phyloP scores from a whole-genome alignment of 37 sponge, comb jelly and placozoan species.

The Ianthella basta region DNA sequence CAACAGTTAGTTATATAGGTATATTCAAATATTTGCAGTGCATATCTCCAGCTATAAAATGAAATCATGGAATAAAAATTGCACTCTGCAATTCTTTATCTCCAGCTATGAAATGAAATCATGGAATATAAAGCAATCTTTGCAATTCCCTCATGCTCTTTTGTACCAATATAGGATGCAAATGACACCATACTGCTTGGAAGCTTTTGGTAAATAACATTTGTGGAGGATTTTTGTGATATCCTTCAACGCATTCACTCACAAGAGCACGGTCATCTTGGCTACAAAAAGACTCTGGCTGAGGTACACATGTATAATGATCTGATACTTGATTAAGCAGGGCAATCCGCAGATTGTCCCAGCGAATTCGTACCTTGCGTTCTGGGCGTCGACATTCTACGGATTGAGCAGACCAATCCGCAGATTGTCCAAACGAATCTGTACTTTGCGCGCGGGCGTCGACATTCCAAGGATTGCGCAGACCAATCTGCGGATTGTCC shows the following conservation, averaged over 20 bases:
- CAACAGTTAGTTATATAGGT: too few species aligned
- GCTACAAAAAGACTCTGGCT: constrained; percentile 9
- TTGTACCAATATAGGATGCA: constrained; percentile 5
- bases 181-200: not conserved
- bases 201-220: not conserved
- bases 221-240: constrained; percentile 1
- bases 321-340: too few species aligned
- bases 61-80: not conserved
- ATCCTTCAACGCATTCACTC: not conserved
- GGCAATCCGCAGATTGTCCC: too few species aligned
- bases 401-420: too few species aligned
- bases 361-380: too few species aligned
- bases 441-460: too few species aligned
- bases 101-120: not conserved
- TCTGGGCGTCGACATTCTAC: too few species aligned
- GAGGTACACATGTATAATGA: constrained; percentile 2
- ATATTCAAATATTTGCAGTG: not conserved
- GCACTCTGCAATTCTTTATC: too few species aligned
- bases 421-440: too few species aligned
- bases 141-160: not conserved
- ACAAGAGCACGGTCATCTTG: not conserved
- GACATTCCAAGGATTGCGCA: too few species aligned
- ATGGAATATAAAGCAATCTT: not conserved
- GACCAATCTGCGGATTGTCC: too few species aligned
- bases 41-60: not conserved